phyloP scores from a whole-genome alignment of 2,797 vertebrate genomes.

The Kryptopterus vitreolus region DNA sequence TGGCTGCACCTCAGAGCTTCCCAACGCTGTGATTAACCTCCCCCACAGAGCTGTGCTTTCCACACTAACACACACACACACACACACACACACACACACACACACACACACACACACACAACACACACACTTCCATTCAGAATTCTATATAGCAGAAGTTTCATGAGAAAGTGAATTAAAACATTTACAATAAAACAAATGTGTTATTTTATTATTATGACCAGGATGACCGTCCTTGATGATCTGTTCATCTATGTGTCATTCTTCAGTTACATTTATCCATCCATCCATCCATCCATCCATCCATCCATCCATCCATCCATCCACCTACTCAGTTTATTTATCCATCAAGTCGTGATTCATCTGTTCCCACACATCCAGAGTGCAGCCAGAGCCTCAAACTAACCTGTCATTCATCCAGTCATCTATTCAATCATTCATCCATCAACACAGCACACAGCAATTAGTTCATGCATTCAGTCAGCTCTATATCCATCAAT shows the following conservation, averaged over 20 bases:
- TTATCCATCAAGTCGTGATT: not conserved
- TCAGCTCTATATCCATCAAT: not conserved
- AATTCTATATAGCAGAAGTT: not conserved
- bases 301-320: not conserved
- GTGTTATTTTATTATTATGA: not conserved
- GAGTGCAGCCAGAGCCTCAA: too few relatives aligned
- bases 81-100: conserved; percentile 16
- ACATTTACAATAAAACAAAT: not conserved
- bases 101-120: conserved; percentile 4
- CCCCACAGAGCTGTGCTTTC: conserved; percentile 96
- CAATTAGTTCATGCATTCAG: not conserved
- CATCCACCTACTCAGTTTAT: not conserved
- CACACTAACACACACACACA: conserved; percentile 73
- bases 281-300: not conserved
- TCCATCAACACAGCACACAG: too few relatives aligned
- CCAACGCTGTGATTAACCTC: conserved; percentile 92
- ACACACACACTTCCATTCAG: not conserved
- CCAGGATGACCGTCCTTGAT: not conserved
- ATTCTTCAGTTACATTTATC: not conserved
- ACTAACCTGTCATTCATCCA: too few relatives aligned
- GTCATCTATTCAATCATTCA: too few relatives aligned
- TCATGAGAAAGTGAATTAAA: not conserved
- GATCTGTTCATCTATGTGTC: not conserved
- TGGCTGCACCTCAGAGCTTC: conserved; percentile 95
- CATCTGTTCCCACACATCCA: too few relatives aligned